Percentiles rank a stretch among this genome's conserved stretches.
These are phyloP conservation scores for Drosophila truncata DNA, from an alignment of 1,140 invertebrate species.

Conservation along the genomic window DNA sequence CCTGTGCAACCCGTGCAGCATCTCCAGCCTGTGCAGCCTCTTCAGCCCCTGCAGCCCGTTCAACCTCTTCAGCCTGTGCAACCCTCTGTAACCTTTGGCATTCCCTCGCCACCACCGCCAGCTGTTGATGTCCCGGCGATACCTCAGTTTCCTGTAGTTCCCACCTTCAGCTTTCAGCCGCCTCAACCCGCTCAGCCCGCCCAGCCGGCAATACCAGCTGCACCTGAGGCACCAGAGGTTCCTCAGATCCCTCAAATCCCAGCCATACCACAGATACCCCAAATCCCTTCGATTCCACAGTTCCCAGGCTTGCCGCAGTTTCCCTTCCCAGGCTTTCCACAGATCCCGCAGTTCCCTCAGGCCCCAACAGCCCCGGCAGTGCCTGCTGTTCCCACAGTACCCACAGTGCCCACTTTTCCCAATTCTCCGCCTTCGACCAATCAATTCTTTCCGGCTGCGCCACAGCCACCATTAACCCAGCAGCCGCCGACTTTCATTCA, in stretches of 20 bases:
- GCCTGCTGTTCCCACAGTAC: slow-evolving; percentile 23
- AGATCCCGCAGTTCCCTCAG: slow-evolving; percentile 60
- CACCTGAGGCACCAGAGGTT: slow-evolving; percentile 41
- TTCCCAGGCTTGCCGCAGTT: slow-evolving; percentile 38
- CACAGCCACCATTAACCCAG: slow-evolving; percentile 71
- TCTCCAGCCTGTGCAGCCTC: slow-evolving; percentile 15
- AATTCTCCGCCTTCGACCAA: slow-evolving; percentile 33
- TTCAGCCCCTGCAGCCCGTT: slow-evolving; percentile 20
- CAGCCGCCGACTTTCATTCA: slow-evolving; percentile 72
- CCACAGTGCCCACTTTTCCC: slow-evolving; percentile 24
- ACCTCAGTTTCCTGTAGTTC: slow-evolving; percentile 31
- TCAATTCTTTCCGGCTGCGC: slow-evolving; percentile 67
- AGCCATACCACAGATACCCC: slow-evolving; percentile 30
- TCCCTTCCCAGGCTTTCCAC: slow-evolving; percentile 49
- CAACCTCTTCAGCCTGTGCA: slow-evolving; percentile 28
- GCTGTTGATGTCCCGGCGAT: slow-evolving; percentile 14
- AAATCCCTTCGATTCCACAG: slow-evolving; percentile 41
- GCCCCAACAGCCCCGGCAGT: slow-evolving; percentile 22
- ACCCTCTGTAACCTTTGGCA: slow-evolving; percentile 23
- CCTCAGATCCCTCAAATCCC: slow-evolving; percentile 43
- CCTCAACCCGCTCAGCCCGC: slow-evolving; percentile 33
- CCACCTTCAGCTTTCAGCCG: slow-evolving; percentile 58
- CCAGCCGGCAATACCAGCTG: slow-evolving; percentile 29
- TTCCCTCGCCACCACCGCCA: slow-evolving; percentile 16
- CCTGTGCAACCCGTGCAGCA: slow-evolving; percentile 25